These are phyloP conservation scores for Heliconius aoede DNA, from an alignment of 2,888 invertebrate species.

Conservation along the genomic window DNA sequence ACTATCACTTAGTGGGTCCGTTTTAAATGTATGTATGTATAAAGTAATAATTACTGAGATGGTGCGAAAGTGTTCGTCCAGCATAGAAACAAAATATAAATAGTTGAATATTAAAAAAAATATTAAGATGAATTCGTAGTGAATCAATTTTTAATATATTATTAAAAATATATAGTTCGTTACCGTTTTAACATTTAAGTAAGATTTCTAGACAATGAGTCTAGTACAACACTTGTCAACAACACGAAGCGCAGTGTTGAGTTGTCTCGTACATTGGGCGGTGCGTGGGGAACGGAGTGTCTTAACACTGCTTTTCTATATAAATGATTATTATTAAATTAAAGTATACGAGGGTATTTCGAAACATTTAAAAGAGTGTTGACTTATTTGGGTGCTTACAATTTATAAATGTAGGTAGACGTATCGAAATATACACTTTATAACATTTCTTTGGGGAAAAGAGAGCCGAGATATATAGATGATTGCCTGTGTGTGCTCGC, in stretches of 20 bases:
- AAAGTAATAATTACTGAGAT: not conserved
- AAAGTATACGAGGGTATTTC: slow-evolving; percentile 19
- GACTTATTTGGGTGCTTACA: slow-evolving; percentile 2
- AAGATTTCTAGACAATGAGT: not conserved
- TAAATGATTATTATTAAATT: not conserved
- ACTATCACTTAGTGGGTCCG: not conserved
- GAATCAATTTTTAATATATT: not conserved
- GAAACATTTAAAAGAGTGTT: not conserved
- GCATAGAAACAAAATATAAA: not conserved
- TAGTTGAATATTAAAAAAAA: not conserved
- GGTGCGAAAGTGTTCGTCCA: slow-evolving; percentile 15
- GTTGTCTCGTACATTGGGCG: too few relatives aligned
- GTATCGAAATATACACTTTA: slow-evolving; percentile 23
- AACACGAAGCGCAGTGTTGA: not conserved
- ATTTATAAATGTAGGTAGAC: not conserved
- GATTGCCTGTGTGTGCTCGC: not conserved
- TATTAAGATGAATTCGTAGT: not conserved
- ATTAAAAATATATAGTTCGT: not conserved
- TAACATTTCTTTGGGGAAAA: not conserved
- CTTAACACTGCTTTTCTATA: not conserved
- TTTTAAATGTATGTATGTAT: not conserved
- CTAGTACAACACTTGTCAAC: too few relatives aligned
- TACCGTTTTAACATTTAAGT: not conserved
- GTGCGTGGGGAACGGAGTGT: too few relatives aligned
- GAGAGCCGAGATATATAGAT: not conserved